A percentile compares a stretch with the other conserved stretches of the same genome.
These are phyloP conservation scores for Arbacia lixula DNA, from an alignment of 53 echinoderm and acorn worm genomes.

Conservation along the genomic window DNA sequence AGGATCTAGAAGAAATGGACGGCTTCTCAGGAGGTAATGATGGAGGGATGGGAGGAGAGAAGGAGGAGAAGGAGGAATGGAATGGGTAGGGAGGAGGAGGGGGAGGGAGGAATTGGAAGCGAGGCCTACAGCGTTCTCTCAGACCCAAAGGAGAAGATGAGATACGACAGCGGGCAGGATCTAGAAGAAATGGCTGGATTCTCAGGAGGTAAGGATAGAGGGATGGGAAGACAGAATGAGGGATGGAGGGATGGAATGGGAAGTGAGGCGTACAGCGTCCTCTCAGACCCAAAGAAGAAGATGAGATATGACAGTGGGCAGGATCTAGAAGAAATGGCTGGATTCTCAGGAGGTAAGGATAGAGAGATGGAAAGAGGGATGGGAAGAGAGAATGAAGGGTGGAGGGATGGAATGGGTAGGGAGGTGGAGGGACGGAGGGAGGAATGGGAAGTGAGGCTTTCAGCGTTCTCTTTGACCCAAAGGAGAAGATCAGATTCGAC, in stretches of 20 bases:
- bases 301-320: constrained; percentile 84
- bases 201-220: constrained; percentile 61
- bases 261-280: constrained; percentile 75
- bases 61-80: too few species aligned
- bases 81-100: too few species aligned
- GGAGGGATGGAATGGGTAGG: too few species aligned
- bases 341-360: constrained; percentile 65
- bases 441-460: too few species aligned
- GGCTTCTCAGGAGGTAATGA: constrained; percentile 76
- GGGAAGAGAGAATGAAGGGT: too few species aligned
- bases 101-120: too few species aligned
- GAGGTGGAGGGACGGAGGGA: too few species aligned
- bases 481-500: constrained; percentile 15
- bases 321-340: constrained; percentile 78
- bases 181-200: constrained; percentile 89
- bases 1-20: constrained; percentile 92
- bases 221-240: not conserved
- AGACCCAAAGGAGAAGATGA: constrained; percentile 15
- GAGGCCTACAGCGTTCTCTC: constrained; percentile 5
- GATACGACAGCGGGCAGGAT: constrained; percentile 64
- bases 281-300: constrained; percentile 83
- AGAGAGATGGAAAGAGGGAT: too few species aligned
- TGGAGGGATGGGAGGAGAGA: too few species aligned
- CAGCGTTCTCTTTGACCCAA: constrained; percentile 22
- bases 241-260: not conserved